Conservation (phyloP, 2,797 vertebrate species). For the Lophius americanus region DNA sequence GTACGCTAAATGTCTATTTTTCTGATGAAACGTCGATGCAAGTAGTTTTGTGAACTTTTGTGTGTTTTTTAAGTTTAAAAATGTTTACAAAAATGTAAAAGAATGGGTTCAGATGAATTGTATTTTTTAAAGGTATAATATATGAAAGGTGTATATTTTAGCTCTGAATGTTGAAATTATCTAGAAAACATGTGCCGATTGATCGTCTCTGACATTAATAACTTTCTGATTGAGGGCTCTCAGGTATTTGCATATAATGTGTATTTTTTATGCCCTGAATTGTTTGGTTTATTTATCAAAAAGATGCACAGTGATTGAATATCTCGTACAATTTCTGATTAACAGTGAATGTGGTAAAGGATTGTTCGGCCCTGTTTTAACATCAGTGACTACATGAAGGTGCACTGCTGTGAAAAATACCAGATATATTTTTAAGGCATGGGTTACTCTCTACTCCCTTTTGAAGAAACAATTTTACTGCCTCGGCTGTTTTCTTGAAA, state of each 20-base stretch:
- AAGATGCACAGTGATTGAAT: constrained; percentile 47
- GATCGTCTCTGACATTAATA: constrained; percentile 58
- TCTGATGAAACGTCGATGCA: constrained; percentile 69
- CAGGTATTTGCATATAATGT: constrained; percentile 77
- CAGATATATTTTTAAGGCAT: constrained; percentile 79
- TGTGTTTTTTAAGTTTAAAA: constrained; percentile 60
- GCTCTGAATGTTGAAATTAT: constrained; percentile 71
- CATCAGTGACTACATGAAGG: constrained; percentile 69
- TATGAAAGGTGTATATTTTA: constrained; percentile 78
- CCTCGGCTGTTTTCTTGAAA: constrained; percentile 45
- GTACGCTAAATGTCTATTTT: constrained; percentile 78
- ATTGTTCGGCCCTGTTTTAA: constrained; percentile 55
- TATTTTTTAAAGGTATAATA: constrained; percentile 77
- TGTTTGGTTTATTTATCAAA: constrained; percentile 65
- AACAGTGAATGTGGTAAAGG: constrained; percentile 54
- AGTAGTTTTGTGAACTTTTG: constrained; percentile 67
- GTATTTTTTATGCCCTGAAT: constrained; percentile 65
- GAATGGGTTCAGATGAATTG: constrained; percentile 72
- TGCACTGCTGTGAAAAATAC: constrained; percentile 76
- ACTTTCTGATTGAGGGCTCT: constrained; percentile 73
- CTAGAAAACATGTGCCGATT: constrained; percentile 56
- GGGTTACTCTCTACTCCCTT: constrained; percentile 71
- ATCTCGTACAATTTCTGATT: constrained; percentile 43
- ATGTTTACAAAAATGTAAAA: constrained; percentile 76
- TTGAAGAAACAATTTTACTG: constrained; percentile 69